These are phyloP conservation scores for Lagopus muta DNA, from an alignment of 2,113 vertebrate genomes.

Conservation along the genomic window DNA sequence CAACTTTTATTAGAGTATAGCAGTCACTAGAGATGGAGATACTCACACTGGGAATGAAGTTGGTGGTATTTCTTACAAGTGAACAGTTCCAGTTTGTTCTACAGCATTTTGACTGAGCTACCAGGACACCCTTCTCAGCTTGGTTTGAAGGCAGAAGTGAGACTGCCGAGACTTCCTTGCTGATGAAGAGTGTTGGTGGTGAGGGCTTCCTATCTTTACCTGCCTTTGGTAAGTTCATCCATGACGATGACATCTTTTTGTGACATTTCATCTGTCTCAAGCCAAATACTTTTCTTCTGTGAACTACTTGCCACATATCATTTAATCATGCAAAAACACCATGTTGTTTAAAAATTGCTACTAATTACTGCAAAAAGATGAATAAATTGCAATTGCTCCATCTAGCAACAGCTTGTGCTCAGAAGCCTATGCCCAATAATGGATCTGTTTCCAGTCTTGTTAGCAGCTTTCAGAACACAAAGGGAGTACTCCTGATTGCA, in stretches of 20 bases:
- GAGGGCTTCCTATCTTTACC: not conserved
- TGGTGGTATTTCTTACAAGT: conserved; percentile 32
- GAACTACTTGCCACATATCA: not conserved
- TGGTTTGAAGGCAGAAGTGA: not conserved
- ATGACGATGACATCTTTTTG: not conserved
- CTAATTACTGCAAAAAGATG: not conserved
- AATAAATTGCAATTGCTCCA: rapidly evolving
- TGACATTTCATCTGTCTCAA: not conserved
- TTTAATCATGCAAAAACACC: not conserved
- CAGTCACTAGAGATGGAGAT: conserved; percentile 25
- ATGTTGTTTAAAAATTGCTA: not conserved
- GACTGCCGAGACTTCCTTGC: not conserved
- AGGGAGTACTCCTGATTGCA: not conserved
- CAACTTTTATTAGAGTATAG: conserved; percentile 53
- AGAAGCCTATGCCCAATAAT: not conserved
- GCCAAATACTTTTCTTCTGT: not conserved
- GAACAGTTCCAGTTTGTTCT: not conserved
- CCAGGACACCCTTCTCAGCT: not conserved
- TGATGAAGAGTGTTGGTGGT: not conserved
- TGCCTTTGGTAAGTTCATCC: not conserved
- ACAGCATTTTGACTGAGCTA: not conserved
- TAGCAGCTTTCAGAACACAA: not conserved
- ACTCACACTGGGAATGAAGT: not conserved
- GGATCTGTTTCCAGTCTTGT: not conserved
- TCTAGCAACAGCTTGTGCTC: not conserved